These are phyloP conservation scores for Drosophila nebulosa DNA, from an alignment of 1,140 invertebrate genomes.

Conservation along the genomic window DNA sequence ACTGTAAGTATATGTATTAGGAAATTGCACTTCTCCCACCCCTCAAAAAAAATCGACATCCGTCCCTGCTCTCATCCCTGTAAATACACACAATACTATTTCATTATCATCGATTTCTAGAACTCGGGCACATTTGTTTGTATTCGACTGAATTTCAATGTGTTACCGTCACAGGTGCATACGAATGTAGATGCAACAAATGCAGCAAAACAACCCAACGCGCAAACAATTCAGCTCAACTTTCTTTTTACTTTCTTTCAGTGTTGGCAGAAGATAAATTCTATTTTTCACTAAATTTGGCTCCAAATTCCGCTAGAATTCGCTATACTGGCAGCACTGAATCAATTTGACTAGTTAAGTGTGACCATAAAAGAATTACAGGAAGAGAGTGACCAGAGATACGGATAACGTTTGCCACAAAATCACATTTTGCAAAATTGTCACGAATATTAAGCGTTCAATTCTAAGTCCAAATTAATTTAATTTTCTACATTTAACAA, in stretches of 20 bases:
- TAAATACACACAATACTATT: neutral
- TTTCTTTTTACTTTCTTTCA: slow-evolving; percentile 1
- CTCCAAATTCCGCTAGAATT: too few species aligned
- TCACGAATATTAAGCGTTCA: too few species aligned
- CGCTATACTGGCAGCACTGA: too few species aligned
- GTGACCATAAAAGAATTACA: too few species aligned
- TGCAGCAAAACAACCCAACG: neutral
- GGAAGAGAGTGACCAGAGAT: too few species aligned
- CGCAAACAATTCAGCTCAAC: neutral
- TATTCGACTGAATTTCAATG: neutral
- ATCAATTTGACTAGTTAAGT: too few species aligned
- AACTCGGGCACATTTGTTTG: neutral
- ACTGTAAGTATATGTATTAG: neutral
- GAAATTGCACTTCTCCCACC: neutral
- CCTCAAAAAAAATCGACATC: neutral
- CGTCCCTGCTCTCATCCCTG: neutral
- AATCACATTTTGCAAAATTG: too few species aligned
- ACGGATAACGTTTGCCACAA: too few species aligned
- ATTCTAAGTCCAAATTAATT: too few species aligned
- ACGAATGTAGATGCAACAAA: neutral
- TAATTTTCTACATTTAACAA: too few species aligned
- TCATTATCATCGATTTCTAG: neutral
- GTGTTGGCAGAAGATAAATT: neutral
- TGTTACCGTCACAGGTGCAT: neutral
- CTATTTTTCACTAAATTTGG: too few species aligned